These are phyloP conservation scores for Andrena camellia DNA, from an alignment of 2,888 invertebrate genomes.

Conservation along the genomic window DNA sequence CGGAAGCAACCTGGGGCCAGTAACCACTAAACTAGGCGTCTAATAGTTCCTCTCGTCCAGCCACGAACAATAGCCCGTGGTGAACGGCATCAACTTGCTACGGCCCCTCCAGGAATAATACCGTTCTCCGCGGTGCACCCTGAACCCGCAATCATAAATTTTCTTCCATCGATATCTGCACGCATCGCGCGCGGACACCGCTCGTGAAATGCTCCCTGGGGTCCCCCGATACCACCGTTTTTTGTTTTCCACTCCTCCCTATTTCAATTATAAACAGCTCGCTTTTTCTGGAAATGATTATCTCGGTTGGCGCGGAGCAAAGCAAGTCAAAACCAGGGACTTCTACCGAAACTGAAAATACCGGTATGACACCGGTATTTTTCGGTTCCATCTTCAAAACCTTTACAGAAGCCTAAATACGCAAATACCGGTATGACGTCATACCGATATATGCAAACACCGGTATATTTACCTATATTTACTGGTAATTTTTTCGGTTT, in stretches of 20 bases:
- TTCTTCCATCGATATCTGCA: conserved; percentile 7
- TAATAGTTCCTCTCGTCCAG: conserved; percentile 71
- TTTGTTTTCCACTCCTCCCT: neutral
- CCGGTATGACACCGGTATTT: too few species aligned
- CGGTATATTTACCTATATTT: too few species aligned
- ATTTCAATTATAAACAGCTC: neutral
- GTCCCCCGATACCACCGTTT: neutral
- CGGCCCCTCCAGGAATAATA: conserved; percentile 61
- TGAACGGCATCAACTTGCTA: conserved; percentile 44
- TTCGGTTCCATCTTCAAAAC: too few species aligned
- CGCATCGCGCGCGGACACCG: neutral
- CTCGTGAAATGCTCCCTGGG: neutral
- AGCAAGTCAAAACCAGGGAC: too few species aligned
- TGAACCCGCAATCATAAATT: conserved; percentile 46
- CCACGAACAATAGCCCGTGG: conserved; percentile 73
- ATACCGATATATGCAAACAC: too few species aligned
- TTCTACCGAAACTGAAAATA: too few species aligned
- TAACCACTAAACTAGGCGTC: conserved; percentile 77
- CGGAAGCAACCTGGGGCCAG: conserved; percentile 64
- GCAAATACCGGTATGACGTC: too few species aligned
- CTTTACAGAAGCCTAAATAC: too few species aligned
- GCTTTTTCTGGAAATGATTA: neutral
- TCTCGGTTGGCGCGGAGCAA: neutral
- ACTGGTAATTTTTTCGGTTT: too few species aligned
- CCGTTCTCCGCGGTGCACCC: conserved; percentile 56